Evolutionary conservation across 2,888 invertebrate genomes (phyloP).

Genomic region (Xanthia togata): DNA sequence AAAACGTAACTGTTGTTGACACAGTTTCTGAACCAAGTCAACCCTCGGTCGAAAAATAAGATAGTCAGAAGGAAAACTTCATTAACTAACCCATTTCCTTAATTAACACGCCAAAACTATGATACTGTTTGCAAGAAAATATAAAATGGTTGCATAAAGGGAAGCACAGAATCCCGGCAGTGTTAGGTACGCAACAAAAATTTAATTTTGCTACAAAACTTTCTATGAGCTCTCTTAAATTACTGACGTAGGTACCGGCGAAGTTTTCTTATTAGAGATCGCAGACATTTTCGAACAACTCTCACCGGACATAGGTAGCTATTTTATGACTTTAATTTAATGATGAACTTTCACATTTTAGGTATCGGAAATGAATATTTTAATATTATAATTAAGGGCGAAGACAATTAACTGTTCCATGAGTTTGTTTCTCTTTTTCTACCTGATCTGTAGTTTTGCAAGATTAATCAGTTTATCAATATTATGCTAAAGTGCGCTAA

Average conservation of each 20-base stretch:
- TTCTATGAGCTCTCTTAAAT: constrained; percentile 81
- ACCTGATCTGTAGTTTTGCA: not conserved
- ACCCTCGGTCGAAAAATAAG: not conserved
- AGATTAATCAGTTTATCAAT: not conserved
- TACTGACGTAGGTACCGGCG: constrained; percentile 77
- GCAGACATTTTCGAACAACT: constrained; percentile 59
- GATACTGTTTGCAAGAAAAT: constrained; percentile 35
- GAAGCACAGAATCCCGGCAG: constrained; percentile 59
- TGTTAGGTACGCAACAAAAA: constrained; percentile 76
- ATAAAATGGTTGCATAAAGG: constrained; percentile 60
- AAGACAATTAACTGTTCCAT: not conserved
- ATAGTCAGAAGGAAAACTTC: constrained; percentile 7
- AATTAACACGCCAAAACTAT: constrained; percentile 37
- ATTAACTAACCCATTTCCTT: constrained; percentile 25
- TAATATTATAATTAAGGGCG: not conserved
- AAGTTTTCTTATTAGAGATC: constrained; percentile 82
- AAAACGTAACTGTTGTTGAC: not conserved
- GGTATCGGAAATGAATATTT: not conserved
- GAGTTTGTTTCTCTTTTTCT: not conserved
- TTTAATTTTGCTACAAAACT: constrained; percentile 82
- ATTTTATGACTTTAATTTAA: constrained; percentile 43
- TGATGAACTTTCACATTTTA: constrained; percentile 18
- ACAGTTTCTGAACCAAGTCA: not conserved
- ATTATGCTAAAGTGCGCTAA: too few species aligned
- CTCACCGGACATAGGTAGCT: constrained; percentile 10